These are phyloP conservation scores for Otocyon megalotis DNA, from an alignment of 2,113 vertebrate genomes.

Conservation along the genomic window DNA sequence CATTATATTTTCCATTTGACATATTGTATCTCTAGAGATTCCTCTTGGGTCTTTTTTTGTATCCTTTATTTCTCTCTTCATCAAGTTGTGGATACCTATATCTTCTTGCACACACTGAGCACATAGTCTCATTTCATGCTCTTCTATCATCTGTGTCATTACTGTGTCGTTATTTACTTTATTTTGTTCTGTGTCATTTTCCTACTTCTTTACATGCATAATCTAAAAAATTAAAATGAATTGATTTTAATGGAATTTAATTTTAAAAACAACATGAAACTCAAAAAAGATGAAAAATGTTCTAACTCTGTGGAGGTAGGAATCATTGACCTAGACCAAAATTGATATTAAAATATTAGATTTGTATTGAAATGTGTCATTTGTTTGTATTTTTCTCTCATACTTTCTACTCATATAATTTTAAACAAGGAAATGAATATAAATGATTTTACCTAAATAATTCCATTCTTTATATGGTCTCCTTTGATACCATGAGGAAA, in stretches of 20 bases:
- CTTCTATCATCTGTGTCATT: neutral
- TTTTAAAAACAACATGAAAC: constrained; percentile 13
- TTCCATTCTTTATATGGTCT: neutral
- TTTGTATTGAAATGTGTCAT: neutral
- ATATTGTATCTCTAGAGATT: neutral
- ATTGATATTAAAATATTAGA: neutral
- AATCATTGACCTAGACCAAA: neutral
- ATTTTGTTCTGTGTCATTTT: neutral
- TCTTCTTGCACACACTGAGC: neutral
- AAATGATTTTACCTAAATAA: neutral
- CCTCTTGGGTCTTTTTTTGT: neutral
- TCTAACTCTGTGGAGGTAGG: neutral
- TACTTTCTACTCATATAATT: neutral
- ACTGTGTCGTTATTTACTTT: neutral
- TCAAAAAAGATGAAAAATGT: neutral
- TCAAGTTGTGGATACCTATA: neutral
- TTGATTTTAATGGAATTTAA: neutral
- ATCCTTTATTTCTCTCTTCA: neutral
- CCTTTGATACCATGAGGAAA: too few relatives aligned
- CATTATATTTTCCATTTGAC: neutral
- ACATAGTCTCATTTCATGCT: neutral
- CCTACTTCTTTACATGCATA: neutral
- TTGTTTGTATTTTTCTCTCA: neutral
- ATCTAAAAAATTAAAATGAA: neutral
- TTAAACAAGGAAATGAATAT: neutral